These are phyloP conservation scores for Elanoides forficatus DNA, from an alignment of 2,113 vertebrate genomes.

Conservation along the genomic window DNA sequence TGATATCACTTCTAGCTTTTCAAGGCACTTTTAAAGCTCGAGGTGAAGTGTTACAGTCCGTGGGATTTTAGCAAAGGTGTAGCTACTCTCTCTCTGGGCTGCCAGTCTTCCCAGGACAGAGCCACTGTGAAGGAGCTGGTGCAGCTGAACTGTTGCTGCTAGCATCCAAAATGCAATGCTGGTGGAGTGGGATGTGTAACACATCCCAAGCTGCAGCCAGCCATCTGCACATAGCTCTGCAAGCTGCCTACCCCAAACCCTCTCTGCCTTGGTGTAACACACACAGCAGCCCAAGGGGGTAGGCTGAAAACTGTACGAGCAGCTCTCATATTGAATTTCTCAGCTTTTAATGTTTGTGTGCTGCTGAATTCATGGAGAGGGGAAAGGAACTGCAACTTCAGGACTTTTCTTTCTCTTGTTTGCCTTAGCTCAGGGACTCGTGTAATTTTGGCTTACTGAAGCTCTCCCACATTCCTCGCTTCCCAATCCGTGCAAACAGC, in stretches of 20 bases:
- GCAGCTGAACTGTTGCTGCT: neutral
- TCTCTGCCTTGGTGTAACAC: neutral
- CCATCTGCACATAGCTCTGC: accelerated
- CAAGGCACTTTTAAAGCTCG: neutral
- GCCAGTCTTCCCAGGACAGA: neutral
- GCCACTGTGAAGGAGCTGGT: neutral
- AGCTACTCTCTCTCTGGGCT: neutral
- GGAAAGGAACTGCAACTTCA: neutral
- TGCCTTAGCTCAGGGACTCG: neutral
- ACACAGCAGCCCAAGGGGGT: neutral
- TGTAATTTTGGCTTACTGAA: neutral
- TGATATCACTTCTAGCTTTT: neutral
- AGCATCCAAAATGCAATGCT: accelerated
- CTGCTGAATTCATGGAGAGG: neutral
- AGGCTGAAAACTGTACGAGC: neutral
- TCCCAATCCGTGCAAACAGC: neutral
- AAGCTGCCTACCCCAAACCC: neutral
- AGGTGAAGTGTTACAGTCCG: neutral
- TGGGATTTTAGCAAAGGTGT: neutral
- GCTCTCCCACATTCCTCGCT: neutral
- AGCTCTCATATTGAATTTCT: neutral
- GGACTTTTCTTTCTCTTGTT: neutral
- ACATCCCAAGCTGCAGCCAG: neutral
- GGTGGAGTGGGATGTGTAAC: neutral
- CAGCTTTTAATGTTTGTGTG: neutral